phyloP scores from a whole-genome alignment of 2,113 vertebrate genomes.

The Lepisosteus oculatus region DNA sequence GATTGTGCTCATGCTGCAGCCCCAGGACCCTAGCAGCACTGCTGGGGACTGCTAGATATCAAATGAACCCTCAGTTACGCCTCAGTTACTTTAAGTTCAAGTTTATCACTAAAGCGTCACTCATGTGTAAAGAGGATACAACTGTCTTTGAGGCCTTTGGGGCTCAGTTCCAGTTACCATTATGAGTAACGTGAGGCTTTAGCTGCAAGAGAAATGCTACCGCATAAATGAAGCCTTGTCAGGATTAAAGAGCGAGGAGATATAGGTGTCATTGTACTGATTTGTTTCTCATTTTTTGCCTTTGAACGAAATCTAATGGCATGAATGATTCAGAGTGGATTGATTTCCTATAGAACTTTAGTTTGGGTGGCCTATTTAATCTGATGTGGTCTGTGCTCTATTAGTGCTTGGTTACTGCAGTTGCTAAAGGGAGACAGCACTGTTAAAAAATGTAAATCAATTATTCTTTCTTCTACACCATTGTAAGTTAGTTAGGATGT shows the following conservation, averaged over 20 bases:
- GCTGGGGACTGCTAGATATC: constrained; percentile 73
- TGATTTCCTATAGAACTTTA: constrained; percentile 44
- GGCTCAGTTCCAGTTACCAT: constrained; percentile 68
- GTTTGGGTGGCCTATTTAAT: constrained; percentile 36
- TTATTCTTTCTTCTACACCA: constrained; percentile 16
- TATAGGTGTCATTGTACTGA: constrained; percentile 48
- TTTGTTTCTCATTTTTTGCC: constrained; percentile 55
- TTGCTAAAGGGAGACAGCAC: background rate
- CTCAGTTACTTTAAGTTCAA: constrained; percentile 78
- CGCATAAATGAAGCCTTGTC: constrained; percentile 57
- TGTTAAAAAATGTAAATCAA: constrained; percentile 21
- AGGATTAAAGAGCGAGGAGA: constrained; percentile 57
- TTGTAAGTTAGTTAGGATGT: constrained; percentile 14
- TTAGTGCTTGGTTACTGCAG: constrained; percentile 2
- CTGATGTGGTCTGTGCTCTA: constrained; percentile 1
- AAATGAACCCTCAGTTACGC: constrained; percentile 74
- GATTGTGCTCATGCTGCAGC: constrained; percentile 61
- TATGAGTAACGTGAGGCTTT: constrained; percentile 61
- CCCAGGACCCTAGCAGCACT: constrained; percentile 57
- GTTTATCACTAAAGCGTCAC: constrained; percentile 74
- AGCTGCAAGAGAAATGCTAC: constrained; percentile 35
- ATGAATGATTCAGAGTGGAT: constrained; percentile 53
- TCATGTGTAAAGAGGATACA: constrained; percentile 70
- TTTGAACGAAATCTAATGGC: constrained; percentile 54
- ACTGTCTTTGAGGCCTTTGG: constrained; percentile 60